Evolutionary conservation across 1,140 invertebrate genomes (phyloP).

Genomic region (Medauroidea extradentata): DNA sequence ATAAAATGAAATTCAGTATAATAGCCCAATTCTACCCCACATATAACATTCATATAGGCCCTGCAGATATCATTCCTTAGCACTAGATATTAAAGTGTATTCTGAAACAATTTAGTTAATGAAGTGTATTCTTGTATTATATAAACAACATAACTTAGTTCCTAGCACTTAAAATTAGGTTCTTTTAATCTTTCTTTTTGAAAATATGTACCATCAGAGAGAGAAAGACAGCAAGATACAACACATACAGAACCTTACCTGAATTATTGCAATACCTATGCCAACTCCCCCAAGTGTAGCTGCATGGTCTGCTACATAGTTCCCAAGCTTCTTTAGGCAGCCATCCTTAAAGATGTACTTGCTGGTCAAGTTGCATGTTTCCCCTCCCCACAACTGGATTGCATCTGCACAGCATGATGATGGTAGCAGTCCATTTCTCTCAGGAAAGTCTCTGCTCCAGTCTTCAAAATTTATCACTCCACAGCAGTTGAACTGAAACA

Average conservation of each 20-base stretch:
- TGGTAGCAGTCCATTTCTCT: neutral
- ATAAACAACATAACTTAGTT: no score
- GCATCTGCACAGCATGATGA: neutral
- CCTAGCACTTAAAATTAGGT: no score
- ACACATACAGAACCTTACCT: conserved; percentile 9
- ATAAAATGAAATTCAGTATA: no score
- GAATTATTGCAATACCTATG: conserved; percentile 10
- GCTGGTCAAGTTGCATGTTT: neutral
- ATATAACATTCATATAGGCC: no score
- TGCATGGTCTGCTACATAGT: conserved; percentile 5
- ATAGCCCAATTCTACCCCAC: no score
- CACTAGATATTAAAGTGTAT: no score
- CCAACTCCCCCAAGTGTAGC: conserved; percentile 5
- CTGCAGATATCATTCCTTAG: no score
- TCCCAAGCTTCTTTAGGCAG: neutral
- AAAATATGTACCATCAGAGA: no score
- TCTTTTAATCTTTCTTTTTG: no score
- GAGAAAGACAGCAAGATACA: no score
- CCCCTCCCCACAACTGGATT: neutral
- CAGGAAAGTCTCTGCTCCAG: neutral
- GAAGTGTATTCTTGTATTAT: no score
- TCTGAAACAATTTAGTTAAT: no score
- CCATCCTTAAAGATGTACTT: neutral
- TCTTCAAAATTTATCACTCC: neutral
- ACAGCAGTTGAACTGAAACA: conserved; percentile 9